Percentiles rank a stretch among this genome's conserved stretches.
Evolutionary conservation across 2,113 vertebrate species (phyloP).

Genomic region (Gracilinanus agilis): DNA sequence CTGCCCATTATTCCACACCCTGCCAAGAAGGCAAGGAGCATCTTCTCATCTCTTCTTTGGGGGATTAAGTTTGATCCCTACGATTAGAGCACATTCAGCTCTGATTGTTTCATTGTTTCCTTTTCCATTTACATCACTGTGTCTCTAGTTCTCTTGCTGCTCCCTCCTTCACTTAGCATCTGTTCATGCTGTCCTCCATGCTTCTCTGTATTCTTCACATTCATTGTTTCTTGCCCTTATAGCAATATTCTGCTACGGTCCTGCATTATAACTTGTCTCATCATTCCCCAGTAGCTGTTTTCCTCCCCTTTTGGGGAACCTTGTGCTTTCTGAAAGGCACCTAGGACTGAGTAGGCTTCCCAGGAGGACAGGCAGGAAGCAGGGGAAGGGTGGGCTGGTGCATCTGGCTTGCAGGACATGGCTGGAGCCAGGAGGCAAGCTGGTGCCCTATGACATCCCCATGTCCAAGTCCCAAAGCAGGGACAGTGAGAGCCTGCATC

Average conservation of each 20-base stretch:
- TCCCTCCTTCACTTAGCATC: neutral
- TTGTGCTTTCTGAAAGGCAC: neutral
- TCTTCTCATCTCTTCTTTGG: neutral
- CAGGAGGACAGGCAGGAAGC: neutral
- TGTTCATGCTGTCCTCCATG: neutral
- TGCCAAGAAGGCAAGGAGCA: neutral
- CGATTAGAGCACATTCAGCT: neutral
- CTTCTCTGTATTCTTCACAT: neutral
- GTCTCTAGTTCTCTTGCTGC: neutral
- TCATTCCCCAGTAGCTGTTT: neutral
- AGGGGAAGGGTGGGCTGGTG: too few species aligned
- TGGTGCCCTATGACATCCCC: fast-evolving
- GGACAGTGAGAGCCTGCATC: neutral
- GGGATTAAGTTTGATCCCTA: neutral
- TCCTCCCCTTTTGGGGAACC: neutral
- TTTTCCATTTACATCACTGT: neutral
- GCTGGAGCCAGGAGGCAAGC: neutral
- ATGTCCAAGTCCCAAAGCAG: neutral
- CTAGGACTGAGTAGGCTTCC: fast-evolving
- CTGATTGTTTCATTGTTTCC: neutral
- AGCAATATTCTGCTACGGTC: neutral
- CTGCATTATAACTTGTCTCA: neutral
- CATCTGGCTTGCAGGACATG: neutral
- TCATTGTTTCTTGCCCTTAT: neutral
- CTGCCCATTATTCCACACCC: neutral